Evolutionary conservation across 1,140 invertebrate genomes (phyloP).

Genomic region (Portunus trituberculatus): DNA sequence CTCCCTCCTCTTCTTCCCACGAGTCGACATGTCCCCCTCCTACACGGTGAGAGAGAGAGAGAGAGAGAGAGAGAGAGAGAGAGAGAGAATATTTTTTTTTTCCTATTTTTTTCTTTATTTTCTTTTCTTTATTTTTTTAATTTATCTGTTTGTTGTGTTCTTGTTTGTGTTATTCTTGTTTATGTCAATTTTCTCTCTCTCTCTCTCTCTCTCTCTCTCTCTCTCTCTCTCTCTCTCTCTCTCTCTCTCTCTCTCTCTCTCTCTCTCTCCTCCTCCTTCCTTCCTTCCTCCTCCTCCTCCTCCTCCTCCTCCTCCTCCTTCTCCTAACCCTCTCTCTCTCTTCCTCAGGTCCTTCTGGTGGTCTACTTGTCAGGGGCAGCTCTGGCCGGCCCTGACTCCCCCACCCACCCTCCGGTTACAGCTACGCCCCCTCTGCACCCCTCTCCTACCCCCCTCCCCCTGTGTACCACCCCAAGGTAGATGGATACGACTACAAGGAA

Average conservation of each 20-base stretch:
- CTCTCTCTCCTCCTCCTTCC: too few species aligned
- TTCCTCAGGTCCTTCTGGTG: neutral
- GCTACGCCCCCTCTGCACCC: neutral
- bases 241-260: neutral
- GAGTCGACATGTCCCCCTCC: neutral
- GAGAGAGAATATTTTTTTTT: neutral
- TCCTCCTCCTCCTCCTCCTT: neutral
- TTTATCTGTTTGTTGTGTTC: neutral
- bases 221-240: neutral
- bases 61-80: constrained; percentile 8
- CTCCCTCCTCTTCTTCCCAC: neutral
- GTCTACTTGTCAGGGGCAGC: neutral
- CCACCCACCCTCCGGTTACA: neutral
- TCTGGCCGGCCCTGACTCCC: neutral
- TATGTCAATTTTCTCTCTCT: neutral
- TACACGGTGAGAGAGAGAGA: neutral
- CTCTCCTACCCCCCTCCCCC: neutral
- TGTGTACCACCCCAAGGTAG: neutral
- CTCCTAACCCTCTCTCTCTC: neutral
- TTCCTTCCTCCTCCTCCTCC: neutral
- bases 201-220: neutral
- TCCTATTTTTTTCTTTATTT: too few species aligned
- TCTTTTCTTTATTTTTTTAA: too few species aligned
- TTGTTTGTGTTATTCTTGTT: neutral
- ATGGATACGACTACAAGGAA: neutral